Percentiles rank a stretch among this genome's conserved stretches.
These are phyloP conservation scores for Microctenopoma stevenorrisi DNA, from an alignment of 2,797 vertebrate genomes.

Conservation along the genomic window DNA sequence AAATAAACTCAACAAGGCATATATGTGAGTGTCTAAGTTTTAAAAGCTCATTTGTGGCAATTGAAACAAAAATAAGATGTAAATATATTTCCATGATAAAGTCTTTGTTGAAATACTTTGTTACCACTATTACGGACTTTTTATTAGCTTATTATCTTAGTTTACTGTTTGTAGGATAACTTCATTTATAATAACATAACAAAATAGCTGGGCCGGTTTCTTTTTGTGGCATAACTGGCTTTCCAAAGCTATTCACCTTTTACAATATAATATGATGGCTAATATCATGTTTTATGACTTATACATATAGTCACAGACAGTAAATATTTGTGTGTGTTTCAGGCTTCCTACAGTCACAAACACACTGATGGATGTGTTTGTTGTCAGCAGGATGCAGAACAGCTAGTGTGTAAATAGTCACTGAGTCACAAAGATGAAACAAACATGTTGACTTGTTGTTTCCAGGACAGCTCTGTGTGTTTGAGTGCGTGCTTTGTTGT, in stretches of 20 bases:
- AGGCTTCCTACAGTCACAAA: conserved; percentile 22
- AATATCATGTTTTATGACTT: not conserved
- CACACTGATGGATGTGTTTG: conserved; percentile 34
- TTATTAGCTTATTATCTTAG: too few relatives aligned
- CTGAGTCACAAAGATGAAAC: conserved; percentile 55
- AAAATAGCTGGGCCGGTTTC: too few relatives aligned
- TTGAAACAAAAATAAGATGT: too few relatives aligned
- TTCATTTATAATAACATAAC: too few relatives aligned
- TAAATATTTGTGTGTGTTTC: conserved; percentile 38
- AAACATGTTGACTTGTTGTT: conserved; percentile 80
- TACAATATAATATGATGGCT: too few relatives aligned
- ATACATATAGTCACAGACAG: not conserved
- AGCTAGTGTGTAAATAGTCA: conserved; percentile 45
- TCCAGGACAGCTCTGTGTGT: conserved; percentile 20
- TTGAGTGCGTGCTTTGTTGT: conserved; percentile 15
- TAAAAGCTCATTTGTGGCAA: not conserved
- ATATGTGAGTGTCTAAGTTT: not conserved
- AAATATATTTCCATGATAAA: too few relatives aligned
- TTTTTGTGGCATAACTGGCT: too few relatives aligned
- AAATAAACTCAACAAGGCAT: not conserved
- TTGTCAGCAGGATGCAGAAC: conserved; percentile 25
- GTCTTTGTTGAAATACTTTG: too few relatives aligned
- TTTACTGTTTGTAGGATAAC: too few relatives aligned
- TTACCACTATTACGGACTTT: too few relatives aligned
- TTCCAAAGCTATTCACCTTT: too few relatives aligned